Percentiles rank a stretch among this genome's conserved stretches.
These are phyloP conservation scores for Galaxea fascicularis DNA, from an alignment of 92 coral and sea anemone species.

Conservation along the genomic window DNA sequence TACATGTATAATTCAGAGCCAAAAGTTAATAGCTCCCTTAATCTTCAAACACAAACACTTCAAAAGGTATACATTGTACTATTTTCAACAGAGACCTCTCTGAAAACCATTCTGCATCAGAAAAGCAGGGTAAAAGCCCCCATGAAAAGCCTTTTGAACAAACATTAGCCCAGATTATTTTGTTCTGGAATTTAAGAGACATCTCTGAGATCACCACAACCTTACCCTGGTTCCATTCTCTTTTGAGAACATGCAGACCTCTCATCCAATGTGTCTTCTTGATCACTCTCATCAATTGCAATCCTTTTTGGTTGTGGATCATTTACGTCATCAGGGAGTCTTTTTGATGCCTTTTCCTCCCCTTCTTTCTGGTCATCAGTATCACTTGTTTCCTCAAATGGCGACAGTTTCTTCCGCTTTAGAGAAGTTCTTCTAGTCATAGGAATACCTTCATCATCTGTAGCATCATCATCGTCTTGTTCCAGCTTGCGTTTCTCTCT, in stretches of 20 bases:
- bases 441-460: conserved; percentile 33
- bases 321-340: not conserved
- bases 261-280: not conserved
- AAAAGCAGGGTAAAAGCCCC: too few relatives aligned
- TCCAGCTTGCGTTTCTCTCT: conserved; percentile 37
- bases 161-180: too few relatives aligned
- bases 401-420: conserved; percentile 23
- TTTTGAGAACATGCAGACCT: not conserved
- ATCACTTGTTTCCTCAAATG: conserved; percentile 2
- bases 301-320: conserved; percentile 39
- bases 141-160: too few relatives aligned
- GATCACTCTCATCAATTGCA: conserved; percentile 1
- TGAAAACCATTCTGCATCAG: too few relatives aligned
- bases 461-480: not conserved
- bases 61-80: too few relatives aligned
- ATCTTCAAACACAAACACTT: too few relatives aligned
- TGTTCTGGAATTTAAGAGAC: too few relatives aligned
- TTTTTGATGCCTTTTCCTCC: conserved; percentile 6
- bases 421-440: not conserved
- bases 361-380: conserved; percentile 1
- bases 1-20: too few relatives aligned
- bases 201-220: not conserved
- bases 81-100: too few relatives aligned
- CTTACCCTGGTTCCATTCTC: conserved; percentile 8
- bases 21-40: too few relatives aligned